A percentile compares a stretch with the other conserved stretches of the same genome.
phyloP scores from a whole-genome alignment of 2,113 vertebrate genomes.

The Oxygymnocypris stewartii region DNA sequence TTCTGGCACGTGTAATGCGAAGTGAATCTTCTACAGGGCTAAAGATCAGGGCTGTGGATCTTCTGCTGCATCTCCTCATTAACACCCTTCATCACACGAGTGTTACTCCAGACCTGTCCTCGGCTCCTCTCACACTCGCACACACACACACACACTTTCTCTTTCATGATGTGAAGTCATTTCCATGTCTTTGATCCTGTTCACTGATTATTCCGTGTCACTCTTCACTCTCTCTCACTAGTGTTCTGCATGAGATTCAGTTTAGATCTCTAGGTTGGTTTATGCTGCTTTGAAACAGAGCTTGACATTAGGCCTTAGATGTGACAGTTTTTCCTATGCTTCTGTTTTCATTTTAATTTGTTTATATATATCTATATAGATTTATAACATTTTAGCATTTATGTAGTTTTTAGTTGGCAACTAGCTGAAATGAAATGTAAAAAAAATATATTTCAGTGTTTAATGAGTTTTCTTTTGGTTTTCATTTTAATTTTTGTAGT shows the following conservation, averaged over 20 bases:
- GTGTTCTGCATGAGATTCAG: not conserved
- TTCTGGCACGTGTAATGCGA: not conserved
- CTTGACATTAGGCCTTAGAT: too few relatives aligned
- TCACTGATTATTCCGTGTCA: not conserved
- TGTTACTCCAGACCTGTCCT: not conserved
- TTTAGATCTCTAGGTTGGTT: not conserved
- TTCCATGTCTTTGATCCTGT: not conserved
- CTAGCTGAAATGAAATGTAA: too few relatives aligned
- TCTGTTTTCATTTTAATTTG: too few relatives aligned
- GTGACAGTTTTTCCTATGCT: too few relatives aligned
- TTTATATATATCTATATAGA: too few relatives aligned
- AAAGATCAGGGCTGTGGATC: not conserved
- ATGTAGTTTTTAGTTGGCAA: too few relatives aligned
- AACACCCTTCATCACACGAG: not conserved
- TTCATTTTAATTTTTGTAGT: too few relatives aligned
- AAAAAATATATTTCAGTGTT: too few relatives aligned
- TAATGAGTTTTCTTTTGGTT: too few relatives aligned
- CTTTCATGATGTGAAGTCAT: constrained; percentile 5
- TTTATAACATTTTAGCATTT: too few relatives aligned
- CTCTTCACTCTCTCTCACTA: not conserved
- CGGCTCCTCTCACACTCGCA: not conserved
- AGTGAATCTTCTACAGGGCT: not conserved
- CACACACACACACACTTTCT: not conserved
- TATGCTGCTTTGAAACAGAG: not conserved
- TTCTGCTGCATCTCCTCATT: not conserved